These are phyloP conservation scores for Raja brachyura DNA, from an alignment of 2,113 vertebrate genomes.

Conservation along the genomic window DNA sequence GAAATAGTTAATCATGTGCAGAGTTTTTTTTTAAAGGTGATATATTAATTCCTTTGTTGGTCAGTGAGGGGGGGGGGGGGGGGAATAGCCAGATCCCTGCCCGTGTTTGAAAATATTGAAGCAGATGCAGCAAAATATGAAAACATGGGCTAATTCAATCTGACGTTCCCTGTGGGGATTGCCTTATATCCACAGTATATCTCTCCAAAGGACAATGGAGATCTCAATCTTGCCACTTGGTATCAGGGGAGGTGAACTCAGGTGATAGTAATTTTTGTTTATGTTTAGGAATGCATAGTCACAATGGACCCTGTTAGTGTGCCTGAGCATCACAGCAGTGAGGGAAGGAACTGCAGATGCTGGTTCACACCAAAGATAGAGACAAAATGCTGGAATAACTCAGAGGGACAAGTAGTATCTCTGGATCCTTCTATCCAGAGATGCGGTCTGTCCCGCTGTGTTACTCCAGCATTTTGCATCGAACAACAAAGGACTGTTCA, in stretches of 20 bases:
- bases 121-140: not conserved
- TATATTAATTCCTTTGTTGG: not conserved
- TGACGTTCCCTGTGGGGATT: not conserved
- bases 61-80: not conserved
- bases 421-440: no score
- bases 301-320: not conserved
- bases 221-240: not conserved
- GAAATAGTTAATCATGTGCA: not conserved
- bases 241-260: not conserved
- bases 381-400: no score
- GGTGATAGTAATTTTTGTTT: not conserved
- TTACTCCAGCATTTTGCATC: no score
- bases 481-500: not conserved
- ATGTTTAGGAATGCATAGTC: not conserved
- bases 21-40: not conserved
- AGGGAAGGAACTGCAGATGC: no score
- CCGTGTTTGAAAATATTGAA: not conserved
- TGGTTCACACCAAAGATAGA: no score
- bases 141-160: conserved; percentile 18
- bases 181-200: not conserved
- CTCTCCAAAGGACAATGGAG: not conserved
- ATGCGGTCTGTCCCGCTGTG: no score
- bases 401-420: no score
- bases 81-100: not conserved
- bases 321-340: not conserved